phyloP scores from a whole-genome alignment of 2,888 invertebrate genomes.

The Drosophila emarginata region DNA sequence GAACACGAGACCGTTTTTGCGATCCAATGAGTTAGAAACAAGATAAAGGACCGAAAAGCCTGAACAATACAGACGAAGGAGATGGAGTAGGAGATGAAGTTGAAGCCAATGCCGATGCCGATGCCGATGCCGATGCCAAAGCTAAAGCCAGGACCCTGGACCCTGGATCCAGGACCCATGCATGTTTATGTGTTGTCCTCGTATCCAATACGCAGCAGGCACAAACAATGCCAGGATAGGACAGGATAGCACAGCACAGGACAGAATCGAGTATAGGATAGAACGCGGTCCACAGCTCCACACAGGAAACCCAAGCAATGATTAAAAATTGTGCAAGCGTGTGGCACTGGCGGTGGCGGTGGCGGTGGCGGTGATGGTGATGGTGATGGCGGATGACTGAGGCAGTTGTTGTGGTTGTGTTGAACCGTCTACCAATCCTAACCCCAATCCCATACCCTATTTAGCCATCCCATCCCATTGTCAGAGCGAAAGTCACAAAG shows the following conservation, averaged over 20 bases:
- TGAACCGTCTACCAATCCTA: not conserved
- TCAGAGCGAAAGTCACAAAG: constrained; percentile 32
- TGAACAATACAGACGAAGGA: constrained; percentile 55
- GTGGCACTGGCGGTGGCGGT: constrained; percentile 26
- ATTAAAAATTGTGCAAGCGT: constrained; percentile 74
- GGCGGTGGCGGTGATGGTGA: not conserved
- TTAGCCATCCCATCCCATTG: not conserved
- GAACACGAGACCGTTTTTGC: constrained; percentile 79
- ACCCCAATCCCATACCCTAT: not conserved
- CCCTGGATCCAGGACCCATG: constrained; percentile 34
- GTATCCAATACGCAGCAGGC: constrained; percentile 26
- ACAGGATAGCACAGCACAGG: not conserved
- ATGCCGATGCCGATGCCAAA: not conserved
- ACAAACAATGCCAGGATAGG: constrained; percentile 60
- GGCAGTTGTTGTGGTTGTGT: constrained; percentile 5
- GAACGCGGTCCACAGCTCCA: constrained; percentile 36
- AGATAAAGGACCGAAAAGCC: constrained; percentile 79
- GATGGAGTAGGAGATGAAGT: constrained; percentile 37
- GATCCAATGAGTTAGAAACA: constrained; percentile 81
- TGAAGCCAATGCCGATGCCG: not conserved
- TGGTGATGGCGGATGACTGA: not conserved
- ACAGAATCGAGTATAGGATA: not conserved
- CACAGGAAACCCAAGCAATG: constrained; percentile 55
- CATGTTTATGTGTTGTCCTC: constrained; percentile 67
- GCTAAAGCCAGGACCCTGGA: constrained; percentile 4